These are phyloP conservation scores for Tachysurus vachellii DNA, from an alignment of 2,113 vertebrate species.

Conservation along the genomic window DNA sequence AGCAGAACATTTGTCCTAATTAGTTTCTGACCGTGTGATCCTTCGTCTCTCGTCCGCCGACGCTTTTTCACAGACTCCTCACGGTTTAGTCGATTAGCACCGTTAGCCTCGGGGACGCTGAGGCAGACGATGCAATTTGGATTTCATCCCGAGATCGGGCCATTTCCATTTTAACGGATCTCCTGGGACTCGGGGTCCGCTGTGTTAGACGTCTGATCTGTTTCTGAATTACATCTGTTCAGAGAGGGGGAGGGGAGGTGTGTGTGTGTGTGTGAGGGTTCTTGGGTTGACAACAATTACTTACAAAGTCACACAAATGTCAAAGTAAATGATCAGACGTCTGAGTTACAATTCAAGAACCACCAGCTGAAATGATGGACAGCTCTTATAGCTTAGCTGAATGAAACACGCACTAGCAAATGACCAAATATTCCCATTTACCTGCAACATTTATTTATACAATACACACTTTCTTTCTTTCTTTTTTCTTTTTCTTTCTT, in stretches of 20 bases:
- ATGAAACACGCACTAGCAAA: too few species aligned
- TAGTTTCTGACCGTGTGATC: constrained; percentile 8
- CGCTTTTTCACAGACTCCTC: constrained; percentile 20
- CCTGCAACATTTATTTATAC: too few species aligned
- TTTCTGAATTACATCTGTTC: neutral
- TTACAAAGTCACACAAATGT: neutral
- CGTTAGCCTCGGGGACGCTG: constrained; percentile 34
- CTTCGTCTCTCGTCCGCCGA: neutral
- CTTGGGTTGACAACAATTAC: neutral
- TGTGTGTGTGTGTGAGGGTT: too few species aligned
- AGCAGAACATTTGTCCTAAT: constrained; percentile 36
- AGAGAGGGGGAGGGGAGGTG: neutral
- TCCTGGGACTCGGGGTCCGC: neutral
- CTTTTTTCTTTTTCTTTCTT: too few species aligned
- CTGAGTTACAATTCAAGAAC: neutral
- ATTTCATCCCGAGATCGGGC: constrained; percentile 56
- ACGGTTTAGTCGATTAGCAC: constrained; percentile 53
- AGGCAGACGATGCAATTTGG: constrained; percentile 43
- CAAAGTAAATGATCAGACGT: neutral
- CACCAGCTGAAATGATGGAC: too few species aligned
- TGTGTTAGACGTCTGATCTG: neutral
- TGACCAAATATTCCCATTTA: too few species aligned
- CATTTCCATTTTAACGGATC: constrained; percentile 66
- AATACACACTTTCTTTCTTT: too few species aligned
- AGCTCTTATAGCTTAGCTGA: too few species aligned